These are phyloP conservation scores for Pangasianodon hypophthalmus DNA, from an alignment of 2,113 vertebrate species.

Conservation along the genomic window DNA sequence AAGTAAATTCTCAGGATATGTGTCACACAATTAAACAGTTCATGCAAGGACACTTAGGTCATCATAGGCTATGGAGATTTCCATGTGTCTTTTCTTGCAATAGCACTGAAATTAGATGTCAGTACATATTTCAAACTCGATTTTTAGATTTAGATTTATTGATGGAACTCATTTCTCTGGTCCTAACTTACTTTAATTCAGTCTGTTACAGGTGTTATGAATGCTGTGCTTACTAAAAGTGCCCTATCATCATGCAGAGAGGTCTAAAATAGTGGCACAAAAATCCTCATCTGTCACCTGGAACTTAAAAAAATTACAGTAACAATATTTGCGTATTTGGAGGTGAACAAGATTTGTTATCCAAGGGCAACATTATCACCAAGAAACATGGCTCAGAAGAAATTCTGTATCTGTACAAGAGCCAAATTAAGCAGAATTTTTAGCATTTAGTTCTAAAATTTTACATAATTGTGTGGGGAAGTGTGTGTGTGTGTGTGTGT, in stretches of 20 bases:
- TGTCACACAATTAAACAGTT: slow-evolving; percentile 8
- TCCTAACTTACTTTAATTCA: not conserved
- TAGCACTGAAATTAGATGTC: not conserved
- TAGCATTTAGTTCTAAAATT: not conserved
- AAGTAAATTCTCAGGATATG: not conserved
- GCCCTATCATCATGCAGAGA: not conserved
- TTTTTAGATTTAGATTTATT: not conserved
- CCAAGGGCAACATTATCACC: not conserved
- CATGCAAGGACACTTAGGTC: not conserved
- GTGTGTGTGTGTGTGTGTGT: no score
- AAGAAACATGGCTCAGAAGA: not conserved
- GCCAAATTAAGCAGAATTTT: not conserved
- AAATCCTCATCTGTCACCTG: not conserved
- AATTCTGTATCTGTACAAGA: not conserved
- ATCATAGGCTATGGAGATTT: not conserved
- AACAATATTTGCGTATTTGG: not conserved
- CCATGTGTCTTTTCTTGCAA: not conserved
- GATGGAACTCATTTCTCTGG: not conserved
- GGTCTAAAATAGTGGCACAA: not conserved
- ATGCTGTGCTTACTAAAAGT: not conserved
- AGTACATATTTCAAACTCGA: not conserved
- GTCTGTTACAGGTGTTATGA: not conserved
- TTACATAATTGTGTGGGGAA: not conserved
- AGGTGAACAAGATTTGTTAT: not conserved
- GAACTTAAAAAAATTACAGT: not conserved